Percentiles rank a stretch among this genome's conserved stretches.
These are phyloP conservation scores for Ypsolopha scabrella DNA, from an alignment of 2,888 invertebrate genomes.

Conservation along the genomic window DNA sequence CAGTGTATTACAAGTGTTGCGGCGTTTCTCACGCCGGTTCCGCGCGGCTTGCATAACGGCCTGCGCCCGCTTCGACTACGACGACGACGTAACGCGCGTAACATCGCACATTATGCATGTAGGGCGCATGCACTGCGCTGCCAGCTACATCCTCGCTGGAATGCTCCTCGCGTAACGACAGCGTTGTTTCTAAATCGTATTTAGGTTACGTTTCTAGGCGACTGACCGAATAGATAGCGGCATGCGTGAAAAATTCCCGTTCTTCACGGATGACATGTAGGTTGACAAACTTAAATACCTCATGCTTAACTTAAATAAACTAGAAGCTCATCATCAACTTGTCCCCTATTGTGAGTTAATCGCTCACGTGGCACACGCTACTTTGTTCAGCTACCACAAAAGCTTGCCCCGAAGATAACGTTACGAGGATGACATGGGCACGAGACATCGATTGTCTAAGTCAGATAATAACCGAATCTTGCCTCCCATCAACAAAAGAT, in stretches of 20 bases:
- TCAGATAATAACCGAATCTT: constrained; percentile 49
- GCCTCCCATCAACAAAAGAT: constrained; percentile 61
- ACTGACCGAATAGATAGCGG: background rate
- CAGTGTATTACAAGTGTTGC: constrained; percentile 43
- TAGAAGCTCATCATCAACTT: too few relatives aligned
- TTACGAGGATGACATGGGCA: constrained; percentile 54
- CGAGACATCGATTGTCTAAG: constrained; percentile 50
- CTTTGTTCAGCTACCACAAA: constrained; percentile 51
- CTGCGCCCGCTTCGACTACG: constrained; percentile 19
- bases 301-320: too few relatives aligned
- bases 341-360: too few relatives aligned
- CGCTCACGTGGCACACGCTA: constrained; percentile 30
- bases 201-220: background rate
- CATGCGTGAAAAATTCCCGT: background rate
- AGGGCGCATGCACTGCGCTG: constrained; percentile 32
- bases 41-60: constrained; percentile 54
- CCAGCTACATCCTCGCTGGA: background rate
- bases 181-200: constrained; percentile 1
- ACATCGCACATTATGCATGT: constrained; percentile 58
- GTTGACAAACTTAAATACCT: too few relatives aligned
- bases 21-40: constrained; percentile 55
- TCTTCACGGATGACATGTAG: too few relatives aligned
- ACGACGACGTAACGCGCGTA: constrained; percentile 48
- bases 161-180: background rate
- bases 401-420: constrained; percentile 33